A percentile compares a stretch with the other conserved stretches of the same genome.
phyloP scores from a whole-genome alignment of 2,113 vertebrate genomes.

The Trematocara unimaculatum region DNA sequence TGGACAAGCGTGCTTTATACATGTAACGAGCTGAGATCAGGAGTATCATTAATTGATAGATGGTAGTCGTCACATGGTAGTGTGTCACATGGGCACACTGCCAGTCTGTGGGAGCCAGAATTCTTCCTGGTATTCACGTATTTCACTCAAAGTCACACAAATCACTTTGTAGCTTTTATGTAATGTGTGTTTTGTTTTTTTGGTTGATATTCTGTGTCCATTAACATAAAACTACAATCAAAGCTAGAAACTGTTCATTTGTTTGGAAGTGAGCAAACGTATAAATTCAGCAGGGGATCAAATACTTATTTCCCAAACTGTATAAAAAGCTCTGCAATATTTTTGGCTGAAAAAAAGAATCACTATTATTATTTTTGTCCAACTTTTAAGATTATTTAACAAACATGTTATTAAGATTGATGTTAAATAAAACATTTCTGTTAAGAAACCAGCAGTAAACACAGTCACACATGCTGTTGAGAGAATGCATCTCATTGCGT shows the following conservation, averaged over 20 bases:
- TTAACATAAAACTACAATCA: not conserved
- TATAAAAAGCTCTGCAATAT: not conserved
- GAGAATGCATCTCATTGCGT: not conserved
- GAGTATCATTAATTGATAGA: not conserved
- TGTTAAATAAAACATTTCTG: not conserved
- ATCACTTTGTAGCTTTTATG: not conserved
- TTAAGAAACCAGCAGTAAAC: not conserved
- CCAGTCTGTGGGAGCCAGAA: not conserved
- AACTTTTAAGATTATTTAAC: not conserved
- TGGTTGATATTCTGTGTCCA: not conserved
- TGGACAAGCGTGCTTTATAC: not conserved
- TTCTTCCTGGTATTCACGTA: not conserved
- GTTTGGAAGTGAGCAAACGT: not conserved
- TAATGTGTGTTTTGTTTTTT: not conserved
- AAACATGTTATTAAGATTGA: not conserved
- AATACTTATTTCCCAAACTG: not conserved
- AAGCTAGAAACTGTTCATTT: not conserved
- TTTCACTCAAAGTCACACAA: not conserved
- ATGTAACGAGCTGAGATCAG: not conserved
- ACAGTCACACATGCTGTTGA: not conserved
- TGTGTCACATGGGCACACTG: not conserved
- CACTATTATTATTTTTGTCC: fast-evolving
- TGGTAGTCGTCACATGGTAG: not conserved
- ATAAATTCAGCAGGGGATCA: not conserved
- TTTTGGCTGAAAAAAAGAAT: not conserved